These are phyloP conservation scores for Meteorus sp. DNA, from an alignment of 1,140 invertebrate genomes.

Conservation along the genomic window DNA sequence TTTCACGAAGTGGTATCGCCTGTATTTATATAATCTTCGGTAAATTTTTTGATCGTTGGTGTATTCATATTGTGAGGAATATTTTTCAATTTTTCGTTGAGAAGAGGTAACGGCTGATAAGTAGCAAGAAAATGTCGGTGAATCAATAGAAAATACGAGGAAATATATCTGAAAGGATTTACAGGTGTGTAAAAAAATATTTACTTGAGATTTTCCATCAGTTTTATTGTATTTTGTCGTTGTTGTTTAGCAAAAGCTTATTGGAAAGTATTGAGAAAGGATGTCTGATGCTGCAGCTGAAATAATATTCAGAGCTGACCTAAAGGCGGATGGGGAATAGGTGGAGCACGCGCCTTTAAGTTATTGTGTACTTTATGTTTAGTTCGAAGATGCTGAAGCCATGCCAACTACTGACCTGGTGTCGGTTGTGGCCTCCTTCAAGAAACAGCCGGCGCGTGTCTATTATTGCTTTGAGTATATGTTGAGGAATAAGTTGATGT, in stretches of 20 bases:
- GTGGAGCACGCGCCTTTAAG: neutral
- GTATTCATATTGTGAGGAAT: neutral
- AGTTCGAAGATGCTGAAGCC: neutral
- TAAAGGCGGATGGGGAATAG: neutral
- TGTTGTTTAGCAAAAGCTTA: neutral
- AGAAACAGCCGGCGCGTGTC: slow-evolving; percentile 30
- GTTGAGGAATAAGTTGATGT: neutral
- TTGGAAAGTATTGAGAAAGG: neutral
- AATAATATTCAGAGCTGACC: slow-evolving; percentile 1
- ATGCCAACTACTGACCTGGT: slow-evolving; percentile 36
- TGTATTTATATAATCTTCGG: slow-evolving; percentile 12
- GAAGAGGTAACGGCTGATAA: neutral
- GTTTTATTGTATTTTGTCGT: too few species aligned
- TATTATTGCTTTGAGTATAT: slow-evolving; percentile 28
- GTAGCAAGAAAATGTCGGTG: neutral
- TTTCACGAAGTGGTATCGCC: slow-evolving; percentile 22
- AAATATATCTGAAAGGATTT: too few species aligned
- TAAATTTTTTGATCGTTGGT: slow-evolving; percentile 21
- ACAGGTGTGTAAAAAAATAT: too few species aligned
- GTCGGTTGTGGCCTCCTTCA: too few species aligned
- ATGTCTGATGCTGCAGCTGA: neutral
- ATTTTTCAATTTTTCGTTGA: neutral
- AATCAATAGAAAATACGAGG: neutral
- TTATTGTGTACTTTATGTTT: too few species aligned
- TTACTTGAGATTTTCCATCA: too few species aligned